A percentile compares a stretch with the other conserved stretches of the same genome.
Evolutionary conservation across 37 sponge, comb jelly and placozoan genomes (phyloP).

Genomic region (Cladorhizidae sp.): DNA sequence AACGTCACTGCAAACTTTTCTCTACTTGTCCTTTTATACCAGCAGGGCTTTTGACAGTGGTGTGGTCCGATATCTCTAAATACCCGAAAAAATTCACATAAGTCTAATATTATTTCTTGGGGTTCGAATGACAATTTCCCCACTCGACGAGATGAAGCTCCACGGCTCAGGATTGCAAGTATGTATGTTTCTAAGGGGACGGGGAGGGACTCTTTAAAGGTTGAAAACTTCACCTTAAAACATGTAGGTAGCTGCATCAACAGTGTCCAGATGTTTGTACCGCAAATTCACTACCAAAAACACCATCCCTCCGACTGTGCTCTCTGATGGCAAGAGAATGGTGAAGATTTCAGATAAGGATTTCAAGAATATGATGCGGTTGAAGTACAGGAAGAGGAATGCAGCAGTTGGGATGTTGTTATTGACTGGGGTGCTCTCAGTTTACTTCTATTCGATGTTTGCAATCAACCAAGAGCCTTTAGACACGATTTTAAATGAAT

Average conservation of each 20-base stretch:
- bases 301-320: background rate
- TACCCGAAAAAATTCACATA: conserved; percentile 3
- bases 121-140: background rate
- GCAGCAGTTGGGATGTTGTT: conserved; percentile 44
- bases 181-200: too few relatives aligned
- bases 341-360: background rate
- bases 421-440: conserved; percentile 34
- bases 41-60: background rate
- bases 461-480: conserved; percentile 71
- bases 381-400: conserved; percentile 53
- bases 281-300: background rate
- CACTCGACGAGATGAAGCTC: too few relatives aligned
- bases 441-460: conserved; percentile 73
- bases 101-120: background rate
- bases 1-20: background rate
- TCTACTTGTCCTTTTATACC: conserved; percentile 41
- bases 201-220: too few relatives aligned
- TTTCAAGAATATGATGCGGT: background rate
- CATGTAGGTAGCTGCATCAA: background rate
- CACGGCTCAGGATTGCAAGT: too few relatives aligned
- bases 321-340: background rate
- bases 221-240: too few relatives aligned
- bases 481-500: background rate
- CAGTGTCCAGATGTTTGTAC: background rate
- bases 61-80: background rate